Evolutionary conservation across 1,140 invertebrate species (phyloP).

Genomic region (Aphidius gifuensis): DNA sequence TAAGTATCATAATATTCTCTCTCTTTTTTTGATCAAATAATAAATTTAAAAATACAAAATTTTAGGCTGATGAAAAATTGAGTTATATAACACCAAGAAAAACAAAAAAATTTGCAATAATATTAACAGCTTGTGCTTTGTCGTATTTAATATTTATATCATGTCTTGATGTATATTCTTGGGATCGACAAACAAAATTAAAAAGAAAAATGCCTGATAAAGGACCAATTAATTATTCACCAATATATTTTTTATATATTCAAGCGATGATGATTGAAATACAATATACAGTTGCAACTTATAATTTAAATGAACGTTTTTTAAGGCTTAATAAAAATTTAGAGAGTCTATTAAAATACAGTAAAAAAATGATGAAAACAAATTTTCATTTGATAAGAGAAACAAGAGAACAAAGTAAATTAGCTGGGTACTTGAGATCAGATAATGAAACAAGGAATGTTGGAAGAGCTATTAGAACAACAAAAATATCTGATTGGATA

Average conservation of each 20-base stretch:
- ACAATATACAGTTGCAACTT: slow-evolving; percentile 44
- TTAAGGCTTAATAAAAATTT: slow-evolving; percentile 42
- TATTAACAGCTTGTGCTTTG: slow-evolving; percentile 23
- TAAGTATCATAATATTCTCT: slow-evolving; percentile 17
- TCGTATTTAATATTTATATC: slow-evolving; percentile 36
- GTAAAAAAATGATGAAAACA: slow-evolving; percentile 36
- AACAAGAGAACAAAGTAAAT: slow-evolving; percentile 27
- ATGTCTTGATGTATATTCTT: slow-evolving; percentile 37
- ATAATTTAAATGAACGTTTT: slow-evolving; percentile 45
- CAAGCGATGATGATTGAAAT: slow-evolving; percentile 44
- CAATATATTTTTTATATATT: slow-evolving; percentile 48
- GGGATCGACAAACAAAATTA: slow-evolving; percentile 33
- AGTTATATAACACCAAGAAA: slow-evolving; percentile 33
- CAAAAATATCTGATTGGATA: slow-evolving; percentile 33
- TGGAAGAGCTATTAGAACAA: slow-evolving; percentile 28
- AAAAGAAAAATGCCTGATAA: slow-evolving; percentile 37
- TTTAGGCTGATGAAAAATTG: slow-evolving; percentile 43
- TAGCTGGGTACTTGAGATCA: slow-evolving; percentile 27
- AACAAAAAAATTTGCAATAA: slow-evolving; percentile 34
- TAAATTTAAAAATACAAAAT: slow-evolving; percentile 2
- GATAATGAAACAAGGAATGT: slow-evolving; percentile 28
- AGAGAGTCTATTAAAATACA: slow-evolving; percentile 35
- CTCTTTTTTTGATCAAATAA: neutral
- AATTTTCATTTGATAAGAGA: slow-evolving; percentile 26
- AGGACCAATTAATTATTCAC: slow-evolving; percentile 48